These are phyloP conservation scores for Heliconius himera DNA, from an alignment of 1,140 invertebrate species.

Conservation along the genomic window DNA sequence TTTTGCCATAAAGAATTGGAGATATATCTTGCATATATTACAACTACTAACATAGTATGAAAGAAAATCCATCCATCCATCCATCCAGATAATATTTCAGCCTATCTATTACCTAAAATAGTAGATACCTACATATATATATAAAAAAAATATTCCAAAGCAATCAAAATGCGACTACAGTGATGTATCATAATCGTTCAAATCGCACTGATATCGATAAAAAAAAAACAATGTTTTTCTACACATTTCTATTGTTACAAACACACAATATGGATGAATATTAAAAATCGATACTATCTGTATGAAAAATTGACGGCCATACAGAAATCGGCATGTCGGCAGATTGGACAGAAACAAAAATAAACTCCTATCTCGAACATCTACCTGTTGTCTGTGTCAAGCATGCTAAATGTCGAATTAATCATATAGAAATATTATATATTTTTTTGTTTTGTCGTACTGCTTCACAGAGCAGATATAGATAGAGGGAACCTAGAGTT, in stretches of 20 bases:
- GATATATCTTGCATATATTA: too few relatives aligned
- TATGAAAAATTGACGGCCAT: conserved; percentile 65
- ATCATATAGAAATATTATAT: not conserved
- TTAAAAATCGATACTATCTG: conserved; percentile 60
- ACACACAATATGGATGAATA: conserved; percentile 54
- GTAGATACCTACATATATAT: not conserved
- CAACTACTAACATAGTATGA: too few relatives aligned
- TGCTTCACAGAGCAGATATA: too few relatives aligned
- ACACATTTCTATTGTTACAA: conserved; percentile 36
- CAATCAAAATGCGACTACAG: not conserved
- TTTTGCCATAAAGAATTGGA: too few relatives aligned
- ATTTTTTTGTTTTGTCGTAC: not conserved
- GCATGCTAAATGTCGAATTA: conserved; percentile 23
- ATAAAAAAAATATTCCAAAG: not conserved
- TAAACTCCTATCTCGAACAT: conserved; percentile 47
- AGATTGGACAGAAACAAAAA: conserved; percentile 47
- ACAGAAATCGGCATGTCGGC: conserved; percentile 63
- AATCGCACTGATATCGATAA: conserved; percentile 9
- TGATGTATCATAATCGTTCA: not conserved
- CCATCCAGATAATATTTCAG: too few relatives aligned
- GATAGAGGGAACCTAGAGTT: too few relatives aligned
- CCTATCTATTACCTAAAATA: too few relatives aligned
- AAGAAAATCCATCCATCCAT: too few relatives aligned
- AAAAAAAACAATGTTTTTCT: not conserved
- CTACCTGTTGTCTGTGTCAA: conserved; percentile 56